A percentile compares a stretch with the other conserved stretches of the same genome.
These are phyloP conservation scores for Parapsyche elsis DNA, from an alignment of 1,140 invertebrate species.

Conservation along the genomic window DNA sequence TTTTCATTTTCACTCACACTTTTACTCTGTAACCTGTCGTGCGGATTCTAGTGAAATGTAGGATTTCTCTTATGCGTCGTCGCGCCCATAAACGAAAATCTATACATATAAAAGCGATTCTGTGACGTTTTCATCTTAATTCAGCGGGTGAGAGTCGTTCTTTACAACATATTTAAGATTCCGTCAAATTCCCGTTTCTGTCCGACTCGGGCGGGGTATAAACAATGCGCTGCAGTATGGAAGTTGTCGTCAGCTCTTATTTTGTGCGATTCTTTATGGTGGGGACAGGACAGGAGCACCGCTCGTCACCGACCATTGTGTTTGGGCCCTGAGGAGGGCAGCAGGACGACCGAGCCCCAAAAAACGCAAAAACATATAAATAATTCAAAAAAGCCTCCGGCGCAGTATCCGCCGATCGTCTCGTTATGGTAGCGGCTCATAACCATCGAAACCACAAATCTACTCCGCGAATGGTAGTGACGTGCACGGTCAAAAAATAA, in stretches of 20 bases:
- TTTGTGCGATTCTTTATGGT: slow-evolving; percentile 44
- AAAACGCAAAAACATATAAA: slow-evolving; percentile 16
- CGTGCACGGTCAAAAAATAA: no score
- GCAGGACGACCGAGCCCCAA: not conserved
- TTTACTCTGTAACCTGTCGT: no score
- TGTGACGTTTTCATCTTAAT: slow-evolving; percentile 46
- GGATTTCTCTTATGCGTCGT: no score
- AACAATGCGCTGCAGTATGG: not conserved
- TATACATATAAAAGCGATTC: not conserved
- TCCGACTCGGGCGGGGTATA: no score
- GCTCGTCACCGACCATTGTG: slow-evolving; percentile 16
- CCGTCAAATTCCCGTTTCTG: slow-evolving; percentile 36
- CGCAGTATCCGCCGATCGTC: no score
- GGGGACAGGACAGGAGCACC: no score
- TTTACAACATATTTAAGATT: slow-evolving; percentile 50
- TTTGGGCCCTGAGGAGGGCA: not conserved
- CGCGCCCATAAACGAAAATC: not conserved
- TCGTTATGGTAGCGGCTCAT: no score
- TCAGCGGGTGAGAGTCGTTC: not conserved
- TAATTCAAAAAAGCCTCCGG: slow-evolving; percentile 18
- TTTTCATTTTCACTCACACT: no score
- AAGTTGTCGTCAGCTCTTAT: no score
- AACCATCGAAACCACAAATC: no score
- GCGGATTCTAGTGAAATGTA: no score
- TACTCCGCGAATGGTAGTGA: no score